Conservation (phyloP, 2,888 invertebrate species). For the Nemapogon koenigi region DNA sequence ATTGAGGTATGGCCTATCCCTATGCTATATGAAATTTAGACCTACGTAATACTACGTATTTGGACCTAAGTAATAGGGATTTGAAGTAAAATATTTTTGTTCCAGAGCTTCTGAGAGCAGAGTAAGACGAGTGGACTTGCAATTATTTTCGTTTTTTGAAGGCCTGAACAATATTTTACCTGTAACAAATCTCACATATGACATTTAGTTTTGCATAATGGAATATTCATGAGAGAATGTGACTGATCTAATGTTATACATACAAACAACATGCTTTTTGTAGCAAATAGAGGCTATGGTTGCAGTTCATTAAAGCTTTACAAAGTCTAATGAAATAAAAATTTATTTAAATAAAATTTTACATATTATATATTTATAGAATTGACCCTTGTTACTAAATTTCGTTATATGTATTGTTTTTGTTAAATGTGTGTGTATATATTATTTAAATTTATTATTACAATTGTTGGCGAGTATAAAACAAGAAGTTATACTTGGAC, state of each 20-base stretch:
- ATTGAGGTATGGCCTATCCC: too few species aligned
- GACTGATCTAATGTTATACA: conserved; percentile 36
- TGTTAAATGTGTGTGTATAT: neutral
- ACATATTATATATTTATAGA: too few species aligned
- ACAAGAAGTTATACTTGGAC: too few species aligned
- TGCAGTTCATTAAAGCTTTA: neutral
- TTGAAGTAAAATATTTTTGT: neutral
- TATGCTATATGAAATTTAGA: too few species aligned
- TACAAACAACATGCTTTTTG: neutral
- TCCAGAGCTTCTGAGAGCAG: conserved; percentile 1
- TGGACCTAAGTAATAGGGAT: neutral
- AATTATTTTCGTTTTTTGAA: neutral
- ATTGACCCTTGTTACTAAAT: too few species aligned
- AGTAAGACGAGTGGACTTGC: neutral
- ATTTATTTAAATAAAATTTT: too few species aligned
- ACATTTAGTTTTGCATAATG: neutral
- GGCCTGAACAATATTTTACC: conserved; percentile 6
- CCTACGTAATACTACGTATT: too few species aligned
- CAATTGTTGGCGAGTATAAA: too few species aligned
- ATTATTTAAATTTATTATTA: too few species aligned
- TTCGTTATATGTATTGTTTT: neutral
- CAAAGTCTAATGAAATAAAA: too few species aligned
- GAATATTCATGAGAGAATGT: conserved; percentile 51
- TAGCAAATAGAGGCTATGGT: neutral
- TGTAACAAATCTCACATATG: conserved; percentile 3